Percentiles rank a stretch among this genome's conserved stretches.
Conservation (phyloP, 2,113 vertebrate genomes). For the Herpetotheres cachinnans region DNA sequence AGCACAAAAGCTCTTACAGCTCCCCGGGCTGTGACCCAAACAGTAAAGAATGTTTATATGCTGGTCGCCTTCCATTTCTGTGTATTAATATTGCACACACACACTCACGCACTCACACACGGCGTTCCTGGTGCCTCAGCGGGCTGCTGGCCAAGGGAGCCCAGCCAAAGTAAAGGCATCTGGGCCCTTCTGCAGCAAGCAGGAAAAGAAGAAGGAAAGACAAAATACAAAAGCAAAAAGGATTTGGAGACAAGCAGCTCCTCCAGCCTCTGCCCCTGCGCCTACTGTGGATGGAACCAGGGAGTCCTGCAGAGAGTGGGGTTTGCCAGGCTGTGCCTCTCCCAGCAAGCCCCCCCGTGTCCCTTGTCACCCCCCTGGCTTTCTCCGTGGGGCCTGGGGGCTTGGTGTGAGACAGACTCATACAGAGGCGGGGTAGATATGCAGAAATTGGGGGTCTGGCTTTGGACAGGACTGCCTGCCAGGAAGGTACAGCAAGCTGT, state of each 20-base stretch:
- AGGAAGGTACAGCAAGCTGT: neutral
- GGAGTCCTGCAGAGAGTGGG: accelerated
- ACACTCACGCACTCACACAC: conserved; percentile 23
- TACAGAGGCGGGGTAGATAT: accelerated
- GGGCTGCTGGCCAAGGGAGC: conserved; percentile 53
- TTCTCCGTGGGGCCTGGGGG: accelerated
- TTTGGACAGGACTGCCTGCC: neutral
- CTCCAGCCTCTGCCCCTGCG: neutral
- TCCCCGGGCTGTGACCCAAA: conserved; percentile 64
- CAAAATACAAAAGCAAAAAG: conserved; percentile 12
- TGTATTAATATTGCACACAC: conserved; percentile 46
- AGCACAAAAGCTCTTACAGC: conserved; percentile 57
- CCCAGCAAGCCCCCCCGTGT: accelerated
- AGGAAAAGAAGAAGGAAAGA: neutral
- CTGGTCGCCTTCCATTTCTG: conserved; percentile 63
- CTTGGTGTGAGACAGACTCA: neutral
- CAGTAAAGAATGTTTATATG: conserved; percentile 69
- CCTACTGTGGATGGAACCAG: neutral
- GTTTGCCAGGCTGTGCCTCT: neutral
- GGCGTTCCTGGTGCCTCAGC: conserved; percentile 6
- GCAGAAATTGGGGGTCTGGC: neutral
- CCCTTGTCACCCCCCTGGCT: neutral
- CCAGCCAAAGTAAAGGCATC: conserved; percentile 66
- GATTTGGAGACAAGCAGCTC: neutral
- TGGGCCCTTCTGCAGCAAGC: conserved; percentile 50